Conservation (phyloP, 2,797 vertebrate species). For the Salarias fasciatus region DNA sequence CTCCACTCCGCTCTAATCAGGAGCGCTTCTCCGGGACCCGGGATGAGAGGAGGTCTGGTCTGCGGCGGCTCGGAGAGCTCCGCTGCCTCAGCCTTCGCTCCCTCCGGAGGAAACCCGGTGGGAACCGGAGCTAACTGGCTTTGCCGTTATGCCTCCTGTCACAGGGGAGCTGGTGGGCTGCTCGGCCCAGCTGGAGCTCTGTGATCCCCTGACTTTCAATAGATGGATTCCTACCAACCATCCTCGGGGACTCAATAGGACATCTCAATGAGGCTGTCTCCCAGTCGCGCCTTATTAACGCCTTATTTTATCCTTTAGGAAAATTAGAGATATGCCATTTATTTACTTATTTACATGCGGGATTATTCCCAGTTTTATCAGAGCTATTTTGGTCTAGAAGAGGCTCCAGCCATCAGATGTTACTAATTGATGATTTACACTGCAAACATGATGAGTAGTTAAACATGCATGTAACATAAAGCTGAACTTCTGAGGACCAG, state of each 20-base stretch:
- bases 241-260: slow-evolving; percentile 22
- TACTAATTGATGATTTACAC: too few relatives aligned
- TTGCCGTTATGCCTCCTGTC: slow-evolving; percentile 41
- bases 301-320: slow-evolving; percentile 1
- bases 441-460: too few relatives aligned
- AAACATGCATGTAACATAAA: too few relatives aligned
- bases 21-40: slow-evolving; percentile 47
- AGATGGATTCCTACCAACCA: slow-evolving; percentile 16
- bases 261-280: background rate
- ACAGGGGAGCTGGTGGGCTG: slow-evolving; percentile 51
- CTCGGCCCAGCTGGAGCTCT: slow-evolving; percentile 58
- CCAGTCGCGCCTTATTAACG: background rate
- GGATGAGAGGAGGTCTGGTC: slow-evolving; percentile 49
- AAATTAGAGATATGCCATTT: background rate
- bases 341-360: too few relatives aligned
- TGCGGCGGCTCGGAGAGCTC: slow-evolving; percentile 36
- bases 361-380: too few relatives aligned
- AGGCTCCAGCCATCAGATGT: too few relatives aligned
- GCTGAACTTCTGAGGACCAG: too few relatives aligned
- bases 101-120: slow-evolving; percentile 38
- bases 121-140: slow-evolving; percentile 55
- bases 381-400: too few relatives aligned
- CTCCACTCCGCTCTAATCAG: slow-evolving; percentile 36
- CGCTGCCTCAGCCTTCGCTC: slow-evolving; percentile 19
- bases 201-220: slow-evolving; percentile 44